phyloP scores from a whole-genome alignment of 2,888 invertebrate species.

The Drosophila borealis region DNA sequence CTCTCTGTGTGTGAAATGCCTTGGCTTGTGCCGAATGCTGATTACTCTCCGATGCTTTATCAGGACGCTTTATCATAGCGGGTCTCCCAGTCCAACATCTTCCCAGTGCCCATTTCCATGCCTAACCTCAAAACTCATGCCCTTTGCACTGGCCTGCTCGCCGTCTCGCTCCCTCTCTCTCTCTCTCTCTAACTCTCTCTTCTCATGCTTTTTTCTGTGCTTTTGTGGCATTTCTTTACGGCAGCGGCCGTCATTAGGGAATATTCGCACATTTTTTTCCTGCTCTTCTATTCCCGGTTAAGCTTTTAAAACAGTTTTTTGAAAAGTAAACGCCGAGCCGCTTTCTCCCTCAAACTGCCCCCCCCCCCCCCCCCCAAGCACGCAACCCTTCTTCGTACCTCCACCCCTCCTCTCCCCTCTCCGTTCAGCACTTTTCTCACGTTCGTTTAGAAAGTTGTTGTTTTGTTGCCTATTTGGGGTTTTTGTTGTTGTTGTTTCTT shows the following conservation, averaged over 20 bases:
- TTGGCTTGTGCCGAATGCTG: slow-evolving; percentile 33
- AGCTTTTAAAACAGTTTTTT: slow-evolving; percentile 79
- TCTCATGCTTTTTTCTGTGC: slow-evolving; percentile 12
- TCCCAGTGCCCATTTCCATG: slow-evolving; percentile 27
- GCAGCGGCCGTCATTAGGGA: slow-evolving; percentile 74
- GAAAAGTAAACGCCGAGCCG: slow-evolving; percentile 62
- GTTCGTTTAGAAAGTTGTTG: slow-evolving; percentile 25
- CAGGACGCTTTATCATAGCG: slow-evolving; percentile 56
- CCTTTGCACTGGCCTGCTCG: neutral
- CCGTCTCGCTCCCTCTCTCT: neutral
- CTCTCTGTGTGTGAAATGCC: slow-evolving; percentile 19
- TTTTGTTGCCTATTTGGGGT: slow-evolving; percentile 50
- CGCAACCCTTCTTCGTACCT: slow-evolving; percentile 1
- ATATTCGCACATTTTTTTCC: slow-evolving; percentile 69
- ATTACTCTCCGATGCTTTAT: slow-evolving; percentile 50
- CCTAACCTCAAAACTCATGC: slow-evolving; percentile 12
- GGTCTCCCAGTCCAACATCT: slow-evolving; percentile 9
- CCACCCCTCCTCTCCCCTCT: neutral
- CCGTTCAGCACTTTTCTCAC: neutral
- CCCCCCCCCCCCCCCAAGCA: too few relatives aligned
- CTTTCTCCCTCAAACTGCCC: neutral
- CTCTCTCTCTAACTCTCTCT: slow-evolving; percentile 3
- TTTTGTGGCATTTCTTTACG: slow-evolving; percentile 40
- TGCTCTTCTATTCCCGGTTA: slow-evolving; percentile 60
- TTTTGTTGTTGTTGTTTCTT: slow-evolving; percentile 7